A percentile compares a stretch with the other conserved stretches of the same genome.
Evolutionary conservation across 2,888 invertebrate genomes (phyloP).

Genomic region (Aradus depressus): DNA sequence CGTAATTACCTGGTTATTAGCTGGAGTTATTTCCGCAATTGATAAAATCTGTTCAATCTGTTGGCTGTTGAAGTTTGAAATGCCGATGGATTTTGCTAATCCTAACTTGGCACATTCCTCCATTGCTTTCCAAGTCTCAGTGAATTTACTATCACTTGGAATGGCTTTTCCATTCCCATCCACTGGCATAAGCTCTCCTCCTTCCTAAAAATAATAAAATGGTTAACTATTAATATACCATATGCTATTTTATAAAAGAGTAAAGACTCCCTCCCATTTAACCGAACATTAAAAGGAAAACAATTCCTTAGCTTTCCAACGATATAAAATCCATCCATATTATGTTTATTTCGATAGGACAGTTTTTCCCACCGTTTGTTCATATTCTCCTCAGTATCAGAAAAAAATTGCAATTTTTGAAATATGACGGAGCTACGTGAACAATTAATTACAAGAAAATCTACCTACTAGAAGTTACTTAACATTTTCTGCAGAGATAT

Average conservation of each 20-base stretch:
- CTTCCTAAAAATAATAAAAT: conserved; percentile 43
- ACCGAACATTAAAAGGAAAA: neutral
- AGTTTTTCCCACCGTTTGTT: no score
- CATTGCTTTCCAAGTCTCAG: conserved; percentile 64
- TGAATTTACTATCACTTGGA: conserved; percentile 55
- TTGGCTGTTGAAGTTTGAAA: conserved; percentile 69
- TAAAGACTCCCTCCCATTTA: neutral
- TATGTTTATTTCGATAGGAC: neutral
- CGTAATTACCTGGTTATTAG: conserved; percentile 54
- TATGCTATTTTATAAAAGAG: neutral
- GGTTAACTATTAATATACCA: neutral
- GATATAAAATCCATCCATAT: neutral
- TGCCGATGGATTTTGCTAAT: conserved; percentile 58
- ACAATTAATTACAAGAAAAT: no score
- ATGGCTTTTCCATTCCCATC: conserved; percentile 46
- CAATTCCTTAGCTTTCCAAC: neutral
- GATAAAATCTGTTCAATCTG: conserved; percentile 59
- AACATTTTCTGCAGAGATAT: no score
- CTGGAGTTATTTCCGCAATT: conserved; percentile 50
- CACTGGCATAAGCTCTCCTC: conserved; percentile 48
- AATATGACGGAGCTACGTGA: no score
- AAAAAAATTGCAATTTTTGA: no score
- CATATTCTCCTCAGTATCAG: no score
- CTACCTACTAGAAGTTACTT: neutral
- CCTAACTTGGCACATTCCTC: conserved; percentile 59